Base-by-base conservation (phyloP, 1,140 invertebrate species). In the Drosophila lini region DNA sequence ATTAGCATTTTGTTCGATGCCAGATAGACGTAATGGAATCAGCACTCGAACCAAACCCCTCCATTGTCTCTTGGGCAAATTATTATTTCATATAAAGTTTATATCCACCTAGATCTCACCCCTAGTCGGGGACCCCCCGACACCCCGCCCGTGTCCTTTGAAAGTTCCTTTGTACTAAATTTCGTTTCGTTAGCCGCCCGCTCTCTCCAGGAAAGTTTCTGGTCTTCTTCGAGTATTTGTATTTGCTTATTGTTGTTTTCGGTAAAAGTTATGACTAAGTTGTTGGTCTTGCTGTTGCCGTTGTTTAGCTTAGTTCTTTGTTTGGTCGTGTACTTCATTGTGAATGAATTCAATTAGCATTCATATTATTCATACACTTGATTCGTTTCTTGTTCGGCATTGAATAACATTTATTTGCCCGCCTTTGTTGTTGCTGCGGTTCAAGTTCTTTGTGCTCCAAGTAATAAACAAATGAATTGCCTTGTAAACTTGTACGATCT, bases 281-380 rank as follows among this genome's bases (percentile, higher is more conserved):
- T 76, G 65, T 69, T 67, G 65, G 65, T 42, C 64, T 55, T 53
- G 73, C 58, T 58, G 68, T 73, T 67, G 44, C 36, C 55, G 67
- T 74, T 75, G 69, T 74, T 75, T 74, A 55, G 62, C 57, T 64
- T 61, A 31, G 65, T 38, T 69, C 65, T 69, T 69, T 69, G 65
- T 69, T 69, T 67, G 65, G 65, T 38, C 65, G 44, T 69, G 65
- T 69, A 55, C 65, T 69, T 57, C 40, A 48, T 74, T 71, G 65
- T 69, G 78, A 86, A 86, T 79, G 76, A 86, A 86, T 86, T 86
- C 82, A 86, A 86, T 86, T 86, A 86, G 80, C 76, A 86, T 86
- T 86, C 83, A 88, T 83, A 86, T 86, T 86, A 86, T 86, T 86
- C 83, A 86, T 86, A 88, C 76, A 88, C 82, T 86, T 82, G 80